Base-by-base conservation (phyloP, 2,888 invertebrate genomes). In the Ecliptopera silaceata region DNA sequence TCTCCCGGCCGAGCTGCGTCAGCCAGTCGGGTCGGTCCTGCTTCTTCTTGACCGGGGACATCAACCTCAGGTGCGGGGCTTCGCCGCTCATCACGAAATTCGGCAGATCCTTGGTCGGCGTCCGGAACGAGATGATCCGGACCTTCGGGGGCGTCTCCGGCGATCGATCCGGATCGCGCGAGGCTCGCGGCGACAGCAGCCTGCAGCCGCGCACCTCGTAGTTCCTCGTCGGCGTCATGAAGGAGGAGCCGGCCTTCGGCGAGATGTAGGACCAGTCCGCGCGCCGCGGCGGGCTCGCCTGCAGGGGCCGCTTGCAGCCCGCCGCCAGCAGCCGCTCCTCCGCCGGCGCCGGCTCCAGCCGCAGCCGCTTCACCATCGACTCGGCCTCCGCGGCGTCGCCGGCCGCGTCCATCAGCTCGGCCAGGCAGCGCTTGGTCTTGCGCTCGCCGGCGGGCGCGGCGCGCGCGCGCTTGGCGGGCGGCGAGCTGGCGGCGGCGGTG, bases 81-180 rank as follows among this genome's bases (percentile, higher is more conserved):
- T 94, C 94, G 0, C 96, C 96, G 68, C 95, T 94, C 11, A 94
- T 66, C 0, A 96, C 95, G 70, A 92, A 97, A 84, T 97, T 95
- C 0, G 97, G 97, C 59, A 97, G 79, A 76, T 96, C 94, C 12
- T 92, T 90, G 0, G 95, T 95, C 0, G 95, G 95, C 1, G 95
- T 93, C 44, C 71, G 60, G 58, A 82, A 73, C 65, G 82, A 61
- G 63, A 80, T 59, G 64, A 78, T 62, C 36, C 81, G 71, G 0
- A 75, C 64, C 61, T 81, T 78, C 3, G 61, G 62, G 0, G 82
- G 84, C 1, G 77, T 75, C 20, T 69, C 74, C 0, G 82, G 78
- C 0, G 78, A 75, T 12, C 47, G 3, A n/a, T 69, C 56, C 13
- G 2, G 5, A 29, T 4, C 29, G 29, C 1, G 29, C 29, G 29